Evolutionary conservation across 2,888 invertebrate species (phyloP).

Genomic region (Cephalotes varians): DNA sequence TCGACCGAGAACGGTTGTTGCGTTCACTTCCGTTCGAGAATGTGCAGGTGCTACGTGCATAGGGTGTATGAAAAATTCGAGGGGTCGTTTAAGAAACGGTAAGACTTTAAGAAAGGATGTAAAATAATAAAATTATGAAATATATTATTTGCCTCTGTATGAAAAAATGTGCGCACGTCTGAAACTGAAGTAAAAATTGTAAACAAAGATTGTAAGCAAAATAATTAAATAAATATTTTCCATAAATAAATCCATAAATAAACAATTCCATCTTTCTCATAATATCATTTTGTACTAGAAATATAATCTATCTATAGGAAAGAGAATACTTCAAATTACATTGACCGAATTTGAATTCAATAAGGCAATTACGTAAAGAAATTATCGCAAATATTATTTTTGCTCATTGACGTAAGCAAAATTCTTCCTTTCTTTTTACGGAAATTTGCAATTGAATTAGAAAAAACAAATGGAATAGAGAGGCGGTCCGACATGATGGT

Average conservation of each 20-base stretch:
- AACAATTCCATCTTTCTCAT: background rate
- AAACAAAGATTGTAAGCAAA: background rate
- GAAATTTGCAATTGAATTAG: constrained; percentile 22
- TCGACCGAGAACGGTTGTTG: constrained; percentile 46
- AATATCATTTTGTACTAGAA: background rate
- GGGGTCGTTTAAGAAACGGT: background rate
- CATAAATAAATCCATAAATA: too few relatives aligned
- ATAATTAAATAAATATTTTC: background rate
- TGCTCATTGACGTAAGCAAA: background rate
- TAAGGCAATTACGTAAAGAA: background rate
- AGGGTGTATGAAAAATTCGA: constrained; percentile 21
- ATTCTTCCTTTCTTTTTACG: background rate
- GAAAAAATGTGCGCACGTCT: background rate
- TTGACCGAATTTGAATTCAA: background rate
- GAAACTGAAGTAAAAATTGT: background rate
- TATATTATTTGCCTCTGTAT: background rate
- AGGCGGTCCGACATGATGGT: background rate
- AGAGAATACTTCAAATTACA: background rate
- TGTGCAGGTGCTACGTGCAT: constrained; percentile 5
- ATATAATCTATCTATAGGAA: constrained; percentile 8
- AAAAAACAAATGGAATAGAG: constrained; percentile 16
- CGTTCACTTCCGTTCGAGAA: constrained; percentile 16
- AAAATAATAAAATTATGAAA: background rate
- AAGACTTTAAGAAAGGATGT: background rate
- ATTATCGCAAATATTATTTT: background rate